A percentile compares a stretch with the other conserved stretches of the same genome.
phyloP scores from a whole-genome alignment of 2,113 vertebrate genomes.

The Lamprologus speciosus region DNA sequence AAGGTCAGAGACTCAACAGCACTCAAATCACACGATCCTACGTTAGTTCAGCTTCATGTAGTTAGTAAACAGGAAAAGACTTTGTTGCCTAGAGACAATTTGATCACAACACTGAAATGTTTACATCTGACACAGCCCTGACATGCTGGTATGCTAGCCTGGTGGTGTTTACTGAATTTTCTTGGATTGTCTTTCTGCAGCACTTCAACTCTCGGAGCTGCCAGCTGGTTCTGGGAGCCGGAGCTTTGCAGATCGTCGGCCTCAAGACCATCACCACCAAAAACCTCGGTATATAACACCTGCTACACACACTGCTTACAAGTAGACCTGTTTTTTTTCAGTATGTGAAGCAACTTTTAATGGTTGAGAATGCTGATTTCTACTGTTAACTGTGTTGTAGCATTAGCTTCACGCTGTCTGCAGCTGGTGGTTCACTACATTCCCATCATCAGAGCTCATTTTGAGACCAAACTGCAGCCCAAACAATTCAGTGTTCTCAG shows the following conservation, averaged over 20 bases:
- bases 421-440: constrained; percentile 97
- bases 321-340: accelerated
- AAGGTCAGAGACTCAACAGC: constrained; percentile 71
- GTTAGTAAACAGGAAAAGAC: neutral
- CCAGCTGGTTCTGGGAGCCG: constrained; percentile 94
- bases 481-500: constrained; percentile 92
- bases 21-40: neutral
- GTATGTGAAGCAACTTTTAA: constrained; percentile 22
- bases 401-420: constrained; percentile 90
- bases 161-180: neutral
- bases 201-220: constrained; percentile 99
- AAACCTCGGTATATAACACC: constrained; percentile 81
- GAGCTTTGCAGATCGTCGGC: constrained; percentile 93
- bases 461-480: constrained; percentile 88
- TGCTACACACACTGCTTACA: neutral
- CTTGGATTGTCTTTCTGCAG: constrained; percentile 55
- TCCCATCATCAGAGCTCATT: constrained; percentile 89
- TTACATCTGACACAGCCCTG: neutral
- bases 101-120: neutral
- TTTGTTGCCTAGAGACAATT: neutral
- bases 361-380: neutral
- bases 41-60: neutral
- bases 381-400: constrained; percentile 54
- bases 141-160: neutral
- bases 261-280: constrained; percentile 99